These are phyloP conservation scores for mouse (Mus musculus) DNA, from an alignment of 2,113 vertebrate genomes.

Conservation along the genomic window DNA sequence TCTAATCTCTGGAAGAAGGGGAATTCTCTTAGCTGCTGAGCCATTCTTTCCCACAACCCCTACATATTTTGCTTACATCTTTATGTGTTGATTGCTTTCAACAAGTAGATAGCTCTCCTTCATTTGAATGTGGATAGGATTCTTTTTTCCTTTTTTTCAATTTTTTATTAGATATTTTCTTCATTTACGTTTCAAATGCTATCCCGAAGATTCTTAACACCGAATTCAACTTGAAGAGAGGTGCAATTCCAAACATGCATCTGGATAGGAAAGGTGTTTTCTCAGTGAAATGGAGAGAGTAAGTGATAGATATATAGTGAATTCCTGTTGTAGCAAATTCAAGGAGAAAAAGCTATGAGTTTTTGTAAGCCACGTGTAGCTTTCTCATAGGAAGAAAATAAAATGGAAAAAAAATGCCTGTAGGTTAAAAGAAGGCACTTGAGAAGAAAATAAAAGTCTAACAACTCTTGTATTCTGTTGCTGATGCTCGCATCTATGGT, in stretches of 20 bases:
- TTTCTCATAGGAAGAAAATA: background rate
- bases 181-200: too few relatives aligned
- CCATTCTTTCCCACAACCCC: background rate
- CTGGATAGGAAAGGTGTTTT: background rate
- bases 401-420: background rate
- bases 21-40: background rate
- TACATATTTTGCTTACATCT: background rate
- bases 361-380: rapidly evolving
- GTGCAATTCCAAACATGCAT: background rate
- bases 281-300: background rate
- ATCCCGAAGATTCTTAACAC: background rate
- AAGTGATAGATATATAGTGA: background rate
- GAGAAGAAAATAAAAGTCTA: background rate
- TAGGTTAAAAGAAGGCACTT: background rate
- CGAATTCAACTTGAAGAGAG: background rate
- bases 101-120: background rate
- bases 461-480: too few relatives aligned
- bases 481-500: too few relatives aligned
- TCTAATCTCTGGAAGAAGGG: background rate
- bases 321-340: background rate
- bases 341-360: background rate
- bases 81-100: background rate
- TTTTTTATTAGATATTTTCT: too few relatives aligned
- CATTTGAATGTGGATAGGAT: background rate
- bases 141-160: background rate